These are phyloP conservation scores for Drosophila lutescens DNA, from an alignment of 2,888 invertebrate genomes.

Conservation along the genomic window DNA sequence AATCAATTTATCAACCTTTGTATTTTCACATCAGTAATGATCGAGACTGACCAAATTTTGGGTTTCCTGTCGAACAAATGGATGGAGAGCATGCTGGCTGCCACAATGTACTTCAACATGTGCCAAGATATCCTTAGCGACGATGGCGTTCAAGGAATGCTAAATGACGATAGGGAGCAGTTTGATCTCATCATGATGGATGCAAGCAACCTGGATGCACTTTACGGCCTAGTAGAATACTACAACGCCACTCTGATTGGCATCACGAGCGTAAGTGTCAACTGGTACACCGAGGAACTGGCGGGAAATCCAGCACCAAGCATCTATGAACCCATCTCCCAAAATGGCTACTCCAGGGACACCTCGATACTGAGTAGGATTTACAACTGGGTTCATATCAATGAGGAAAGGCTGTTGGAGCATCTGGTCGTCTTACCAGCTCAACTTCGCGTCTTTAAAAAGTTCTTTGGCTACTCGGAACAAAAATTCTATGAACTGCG, in stretches of 20 bases:
- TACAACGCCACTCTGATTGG: slow-evolving; percentile 77
- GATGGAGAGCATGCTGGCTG: slow-evolving; percentile 3
- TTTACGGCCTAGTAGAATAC: slow-evolving; percentile 73
- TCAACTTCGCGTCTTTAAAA: slow-evolving; percentile 43
- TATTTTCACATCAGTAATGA: slow-evolving; percentile 2
- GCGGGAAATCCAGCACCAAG: slow-evolving; percentile 68
- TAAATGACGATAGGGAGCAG: slow-evolving; percentile 2
- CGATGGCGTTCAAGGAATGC: slow-evolving; percentile 11
- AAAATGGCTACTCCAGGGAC: slow-evolving; percentile 36
- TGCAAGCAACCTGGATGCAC: slow-evolving; percentile 72
- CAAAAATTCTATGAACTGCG: slow-evolving; percentile 48
- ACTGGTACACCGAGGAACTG: slow-evolving; percentile 63
- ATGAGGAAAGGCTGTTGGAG: slow-evolving; percentile 57
- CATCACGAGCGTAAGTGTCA: slow-evolving; percentile 50
- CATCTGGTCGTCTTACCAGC: slow-evolving; percentile 42
- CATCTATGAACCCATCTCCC: slow-evolving; percentile 55
- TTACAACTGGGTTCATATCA: slow-evolving; percentile 53
- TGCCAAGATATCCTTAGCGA: slow-evolving; percentile 22
- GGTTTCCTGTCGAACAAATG: slow-evolving; percentile 40
- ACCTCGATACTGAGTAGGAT: slow-evolving; percentile 35
- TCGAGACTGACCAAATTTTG: background rate
- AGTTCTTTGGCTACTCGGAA: slow-evolving; percentile 42
- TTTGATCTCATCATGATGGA: slow-evolving; percentile 61
- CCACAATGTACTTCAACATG: slow-evolving; percentile 5
- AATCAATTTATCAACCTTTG: background rate